Evolutionary conservation across 2,113 vertebrate genomes (phyloP).

Genomic region (Puffinus mauretanicus): DNA sequence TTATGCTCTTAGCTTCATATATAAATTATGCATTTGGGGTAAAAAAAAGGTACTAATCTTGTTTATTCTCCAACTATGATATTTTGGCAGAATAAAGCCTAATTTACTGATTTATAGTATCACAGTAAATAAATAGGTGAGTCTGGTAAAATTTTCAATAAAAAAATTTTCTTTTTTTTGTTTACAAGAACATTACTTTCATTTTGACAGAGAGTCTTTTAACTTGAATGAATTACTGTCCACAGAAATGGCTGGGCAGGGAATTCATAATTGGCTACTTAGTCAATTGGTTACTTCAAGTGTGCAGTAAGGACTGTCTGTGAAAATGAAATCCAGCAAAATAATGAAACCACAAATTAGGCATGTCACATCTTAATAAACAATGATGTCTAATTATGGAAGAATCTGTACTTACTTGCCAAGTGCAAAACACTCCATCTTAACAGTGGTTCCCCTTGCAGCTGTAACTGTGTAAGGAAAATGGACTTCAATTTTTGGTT

Average conservation of each 20-base stretch:
- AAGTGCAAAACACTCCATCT: constrained; percentile 95
- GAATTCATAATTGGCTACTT: constrained; percentile 23
- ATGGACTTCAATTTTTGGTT: constrained; percentile 98
- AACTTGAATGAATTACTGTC: neutral
- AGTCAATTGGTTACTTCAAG: neutral
- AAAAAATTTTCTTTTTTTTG: neutral
- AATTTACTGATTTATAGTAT: neutral
- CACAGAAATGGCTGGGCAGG: constrained; percentile 8
- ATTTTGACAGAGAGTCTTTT: neutral
- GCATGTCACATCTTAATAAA: constrained; percentile 57
- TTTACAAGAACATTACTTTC: neutral
- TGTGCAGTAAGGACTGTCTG: neutral
- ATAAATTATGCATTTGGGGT: neutral
- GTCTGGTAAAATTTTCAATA: neutral
- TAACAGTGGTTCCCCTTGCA: constrained; percentile 89
- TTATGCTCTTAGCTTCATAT: neutral
- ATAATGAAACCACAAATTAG: constrained; percentile 40
- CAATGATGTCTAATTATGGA: constrained; percentile 58
- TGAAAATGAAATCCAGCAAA: constrained; percentile 49
- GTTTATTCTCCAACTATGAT: neutral
- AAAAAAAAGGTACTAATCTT: neutral
- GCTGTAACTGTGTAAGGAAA: constrained; percentile 88
- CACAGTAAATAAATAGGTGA: neutral
- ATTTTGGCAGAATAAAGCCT: neutral
- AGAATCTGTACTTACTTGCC: constrained; percentile 91